phyloP scores from a whole-genome alignment of 2,888 invertebrate genomes.

The Apantesis nais region DNA sequence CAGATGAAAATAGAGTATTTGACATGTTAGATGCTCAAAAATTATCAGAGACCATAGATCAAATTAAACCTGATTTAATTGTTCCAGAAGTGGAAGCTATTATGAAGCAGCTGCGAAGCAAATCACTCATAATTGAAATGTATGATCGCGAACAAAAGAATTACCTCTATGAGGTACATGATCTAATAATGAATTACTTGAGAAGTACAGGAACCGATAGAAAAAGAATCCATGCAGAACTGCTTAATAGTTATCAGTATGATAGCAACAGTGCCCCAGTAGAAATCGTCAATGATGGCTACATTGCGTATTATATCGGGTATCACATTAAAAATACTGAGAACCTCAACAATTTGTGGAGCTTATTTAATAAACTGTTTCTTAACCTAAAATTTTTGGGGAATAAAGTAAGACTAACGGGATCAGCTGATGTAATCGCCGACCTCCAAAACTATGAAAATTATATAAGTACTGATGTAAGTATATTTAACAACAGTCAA shows the following conservation, averaged over 20 bases:
- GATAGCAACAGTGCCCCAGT: constrained; percentile 80
- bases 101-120: constrained; percentile 87
- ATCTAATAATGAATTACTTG: constrained; percentile 88
- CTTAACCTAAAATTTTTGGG: constrained; percentile 89
- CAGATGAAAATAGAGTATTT: too few species aligned
- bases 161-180: constrained; percentile 90
- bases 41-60: too few species aligned
- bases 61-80: too few species aligned
- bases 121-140: constrained; percentile 88
- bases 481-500: constrained; percentile 44
- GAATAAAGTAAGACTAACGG: constrained; percentile 88
- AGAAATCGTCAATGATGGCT: constrained; percentile 89
- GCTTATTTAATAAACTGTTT: constrained; percentile 86
- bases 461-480: constrained; percentile 84
- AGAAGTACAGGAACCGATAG: constrained; percentile 75
- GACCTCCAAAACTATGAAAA: constrained; percentile 88
- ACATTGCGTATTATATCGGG: constrained; percentile 90
- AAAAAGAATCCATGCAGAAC: constrained; percentile 82
- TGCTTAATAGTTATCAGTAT: constrained; percentile 86
- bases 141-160: constrained; percentile 86
- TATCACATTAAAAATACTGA: constrained; percentile 88
- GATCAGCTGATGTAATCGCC: constrained; percentile 88
- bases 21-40: too few species aligned
- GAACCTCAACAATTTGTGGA: constrained; percentile 70
- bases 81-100: constrained; percentile 84